phyloP scores from a whole-genome alignment of 2,888 invertebrate genomes.

The Stenotaenia linearis region DNA sequence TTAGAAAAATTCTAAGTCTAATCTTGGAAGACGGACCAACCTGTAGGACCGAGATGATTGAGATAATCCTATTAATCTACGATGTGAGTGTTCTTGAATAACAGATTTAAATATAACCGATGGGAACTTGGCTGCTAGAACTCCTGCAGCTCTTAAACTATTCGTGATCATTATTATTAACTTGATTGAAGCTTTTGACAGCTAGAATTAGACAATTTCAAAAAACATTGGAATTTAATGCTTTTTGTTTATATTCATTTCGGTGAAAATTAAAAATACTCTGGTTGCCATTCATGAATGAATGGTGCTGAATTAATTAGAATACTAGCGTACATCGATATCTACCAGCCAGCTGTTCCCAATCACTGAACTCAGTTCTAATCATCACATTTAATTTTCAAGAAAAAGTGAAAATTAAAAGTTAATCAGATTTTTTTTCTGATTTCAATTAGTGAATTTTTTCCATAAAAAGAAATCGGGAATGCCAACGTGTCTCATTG shows the following conservation, averaged over 20 bases:
- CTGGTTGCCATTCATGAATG: background rate
- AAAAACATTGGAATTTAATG: background rate
- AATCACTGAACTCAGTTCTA: background rate
- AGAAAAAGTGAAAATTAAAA: too few species aligned
- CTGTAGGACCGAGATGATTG: background rate
- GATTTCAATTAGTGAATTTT: background rate
- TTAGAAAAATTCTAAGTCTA: background rate
- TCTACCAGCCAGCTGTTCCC: background rate
- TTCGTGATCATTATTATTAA: background rate
- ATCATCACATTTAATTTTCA: too few species aligned
- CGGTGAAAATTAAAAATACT: background rate
- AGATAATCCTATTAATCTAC: background rate
- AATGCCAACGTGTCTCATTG: background rate
- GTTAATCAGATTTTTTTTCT: too few species aligned
- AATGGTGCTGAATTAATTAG: background rate
- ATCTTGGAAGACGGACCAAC: background rate
- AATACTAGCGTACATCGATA: background rate
- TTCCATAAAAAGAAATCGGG: background rate
- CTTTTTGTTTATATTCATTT: too few species aligned
- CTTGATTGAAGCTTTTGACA: background rate
- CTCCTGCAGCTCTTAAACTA: background rate
- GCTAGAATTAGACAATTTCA: background rate
- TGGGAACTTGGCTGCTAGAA: constrained; percentile 12
- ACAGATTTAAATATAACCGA: background rate
- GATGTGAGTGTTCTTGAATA: background rate